Evolutionary conservation across 2,113 vertebrate species (phyloP), one percentile per base, ranked within the genome.

Genomic region (Rissa tridactyla): DNA sequence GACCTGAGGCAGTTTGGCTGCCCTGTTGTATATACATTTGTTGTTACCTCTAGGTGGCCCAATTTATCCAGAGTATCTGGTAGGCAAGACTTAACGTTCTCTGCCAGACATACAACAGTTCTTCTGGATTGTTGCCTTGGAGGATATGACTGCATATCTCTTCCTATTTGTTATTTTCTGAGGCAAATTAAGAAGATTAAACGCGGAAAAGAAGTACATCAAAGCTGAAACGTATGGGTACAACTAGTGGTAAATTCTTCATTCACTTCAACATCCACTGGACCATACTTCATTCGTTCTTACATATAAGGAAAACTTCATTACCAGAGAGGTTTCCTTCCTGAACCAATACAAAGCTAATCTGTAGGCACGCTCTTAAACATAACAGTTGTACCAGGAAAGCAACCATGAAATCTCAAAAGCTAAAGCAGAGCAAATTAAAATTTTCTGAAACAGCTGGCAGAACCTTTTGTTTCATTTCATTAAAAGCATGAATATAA

Each of bases 1-100:
- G 22, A 68, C 79, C 57, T 19, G 38, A 29, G 69, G 81, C 69
- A 62, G 72, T 83, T 3, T 9, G 76, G 76, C 72, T 92, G 76
- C 77, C 81, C 42, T 64, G 80, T 27, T 55, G 32, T 36, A 95
- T 87, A 89, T 7, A 72, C 81, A 2, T 89, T 76, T 96, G 77
- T 27, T 91, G 76, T 87, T 90, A 97, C 96, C 96, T 96, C 95
- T 96, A 96, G 96, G 92, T 96, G 94, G 95, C 95, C 91, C 95
- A 96, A 91, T 97, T 94, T 96, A 96, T 69, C 96, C 92, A 94
- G 92, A 85, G 57, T 95, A 85, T 82, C 83, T 91, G 83, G 62
- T 38, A 94, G 77, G 77, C 77, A 96, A 79, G 61, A 51, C 85
- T 71, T 44, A 36, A 36, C 0, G 40, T 52, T 91, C 86, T 76